These are phyloP conservation scores for Aethina tumida DNA, from an alignment of 1,140 invertebrate species.

Conservation along the genomic window DNA sequence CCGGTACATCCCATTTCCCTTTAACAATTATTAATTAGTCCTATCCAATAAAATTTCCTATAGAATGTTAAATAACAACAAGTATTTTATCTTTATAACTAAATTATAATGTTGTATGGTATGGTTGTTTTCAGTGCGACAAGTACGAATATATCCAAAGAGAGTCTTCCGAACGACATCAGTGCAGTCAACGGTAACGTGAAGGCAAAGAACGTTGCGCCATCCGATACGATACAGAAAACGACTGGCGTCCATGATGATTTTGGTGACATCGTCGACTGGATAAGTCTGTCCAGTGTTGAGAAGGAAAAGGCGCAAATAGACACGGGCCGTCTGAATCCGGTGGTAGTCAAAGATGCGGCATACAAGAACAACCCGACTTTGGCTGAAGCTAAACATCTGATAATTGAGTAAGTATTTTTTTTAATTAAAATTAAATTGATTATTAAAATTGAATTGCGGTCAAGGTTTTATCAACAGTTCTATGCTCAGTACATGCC, in stretches of 20 bases:
- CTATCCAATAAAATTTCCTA: too few relatives aligned
- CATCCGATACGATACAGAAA: slow-evolving; percentile 18
- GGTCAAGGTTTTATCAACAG: too few relatives aligned
- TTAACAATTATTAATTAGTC: too few relatives aligned
- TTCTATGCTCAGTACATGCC: background rate
- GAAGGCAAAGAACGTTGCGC: slow-evolving; percentile 24
- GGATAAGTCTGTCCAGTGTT: slow-evolving; percentile 39
- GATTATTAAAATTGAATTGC: too few relatives aligned
- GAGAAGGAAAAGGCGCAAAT: slow-evolving; percentile 34
- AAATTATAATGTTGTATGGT: too few relatives aligned
- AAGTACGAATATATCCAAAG: slow-evolving; percentile 31
- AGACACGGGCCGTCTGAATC: slow-evolving; percentile 25
- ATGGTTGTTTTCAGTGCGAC: slow-evolving; percentile 30
- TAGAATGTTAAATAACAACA: too few relatives aligned
- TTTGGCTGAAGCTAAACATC: slow-evolving; percentile 48
- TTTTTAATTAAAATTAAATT: too few relatives aligned
- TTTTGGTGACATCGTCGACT: slow-evolving; percentile 45
- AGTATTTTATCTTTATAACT: too few relatives aligned
- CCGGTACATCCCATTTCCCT: too few relatives aligned
- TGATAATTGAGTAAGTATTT: slow-evolving; percentile 19
- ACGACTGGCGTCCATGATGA: slow-evolving; percentile 39
- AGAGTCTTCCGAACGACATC: slow-evolving; percentile 26
- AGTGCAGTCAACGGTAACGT: slow-evolving; percentile 23
- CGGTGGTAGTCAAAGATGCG: slow-evolving; percentile 39
- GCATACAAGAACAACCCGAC: slow-evolving; percentile 50